Evolutionary conservation across 2,888 invertebrate species (phyloP).

Genomic region (Drosophila rubida): DNA sequence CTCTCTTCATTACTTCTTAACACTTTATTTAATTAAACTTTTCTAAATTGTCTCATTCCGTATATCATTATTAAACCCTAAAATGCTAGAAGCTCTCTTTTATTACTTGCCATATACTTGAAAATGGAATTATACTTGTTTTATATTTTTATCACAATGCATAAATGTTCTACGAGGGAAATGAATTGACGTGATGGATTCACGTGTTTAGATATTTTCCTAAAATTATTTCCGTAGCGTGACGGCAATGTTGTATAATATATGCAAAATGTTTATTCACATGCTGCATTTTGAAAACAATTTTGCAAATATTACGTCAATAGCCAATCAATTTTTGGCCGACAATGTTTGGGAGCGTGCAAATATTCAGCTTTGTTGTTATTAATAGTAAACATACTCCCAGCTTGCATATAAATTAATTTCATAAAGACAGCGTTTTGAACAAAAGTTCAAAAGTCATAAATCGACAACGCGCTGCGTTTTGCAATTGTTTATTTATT

Average conservation of each 20-base stretch:
- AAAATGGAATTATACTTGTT: no score
- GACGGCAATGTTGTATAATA: neutral
- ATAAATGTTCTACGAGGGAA: no score
- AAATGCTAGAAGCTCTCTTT: no score
- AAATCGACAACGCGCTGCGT: neutral
- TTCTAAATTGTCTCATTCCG: no score
- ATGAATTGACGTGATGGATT: no score
- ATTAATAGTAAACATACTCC: neutral
- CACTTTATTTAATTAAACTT: no score
- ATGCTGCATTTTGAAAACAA: neutral
- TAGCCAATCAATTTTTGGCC: neutral
- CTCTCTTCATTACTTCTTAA: no score
- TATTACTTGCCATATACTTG: no score
- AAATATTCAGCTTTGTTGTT: neutral
- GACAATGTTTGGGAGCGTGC: neutral
- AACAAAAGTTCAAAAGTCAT: neutral
- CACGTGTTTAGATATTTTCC: no score
- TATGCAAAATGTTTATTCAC: neutral
- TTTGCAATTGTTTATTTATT: neutral
- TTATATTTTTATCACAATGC: no score
- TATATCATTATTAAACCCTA: no score
- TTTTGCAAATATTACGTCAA: neutral
- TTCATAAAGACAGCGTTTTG: neutral
- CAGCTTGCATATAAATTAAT: neutral
- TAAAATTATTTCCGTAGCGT: neutral